Percentiles rank a stretch among this genome's conserved stretches.
phyloP scores from a whole-genome alignment of 2,888 invertebrate genomes.

The Apotomis turbidana region DNA sequence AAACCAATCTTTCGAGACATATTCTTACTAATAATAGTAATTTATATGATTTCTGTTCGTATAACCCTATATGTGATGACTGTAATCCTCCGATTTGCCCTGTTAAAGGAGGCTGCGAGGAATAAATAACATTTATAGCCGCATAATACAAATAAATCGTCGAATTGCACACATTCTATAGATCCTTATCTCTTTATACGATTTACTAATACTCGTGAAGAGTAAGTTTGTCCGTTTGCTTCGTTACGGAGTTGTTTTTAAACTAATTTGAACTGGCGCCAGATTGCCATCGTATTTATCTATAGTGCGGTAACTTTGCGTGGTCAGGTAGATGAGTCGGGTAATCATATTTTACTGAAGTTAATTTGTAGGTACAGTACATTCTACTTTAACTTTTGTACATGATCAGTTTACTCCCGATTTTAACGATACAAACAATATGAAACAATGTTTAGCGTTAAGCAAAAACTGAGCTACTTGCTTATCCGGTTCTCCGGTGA shows the following conservation, averaged over 20 bases:
- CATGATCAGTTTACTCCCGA: no score
- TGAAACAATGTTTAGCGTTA: no score
- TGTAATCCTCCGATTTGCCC: constrained; percentile 28
- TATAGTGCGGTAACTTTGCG: no score
- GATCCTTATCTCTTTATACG: constrained; percentile 1
- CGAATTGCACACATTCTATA: constrained; percentile 17
- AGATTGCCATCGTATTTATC: no score
- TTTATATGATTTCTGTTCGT: constrained; percentile 16
- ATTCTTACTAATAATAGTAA: neutral
- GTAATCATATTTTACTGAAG: no score
- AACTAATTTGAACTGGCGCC: neutral
- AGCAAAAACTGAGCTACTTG: no score
- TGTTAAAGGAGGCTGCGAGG: constrained; percentile 7
- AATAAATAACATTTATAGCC: constrained; percentile 36
- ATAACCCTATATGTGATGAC: constrained; percentile 17
- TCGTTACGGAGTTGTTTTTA: neutral
- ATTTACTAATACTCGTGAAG: neutral
- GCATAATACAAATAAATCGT: constrained; percentile 34
- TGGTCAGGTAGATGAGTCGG: no score
- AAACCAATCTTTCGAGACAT: neutral
- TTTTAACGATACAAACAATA: no score
- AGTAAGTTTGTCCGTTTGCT: neutral
- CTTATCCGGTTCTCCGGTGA: no score
- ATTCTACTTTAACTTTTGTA: no score
- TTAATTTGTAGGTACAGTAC: no score